These are phyloP conservation scores for Trichogramma dendrolimi DNA, from an alignment of 2,888 invertebrate species.

Conservation along the genomic window DNA sequence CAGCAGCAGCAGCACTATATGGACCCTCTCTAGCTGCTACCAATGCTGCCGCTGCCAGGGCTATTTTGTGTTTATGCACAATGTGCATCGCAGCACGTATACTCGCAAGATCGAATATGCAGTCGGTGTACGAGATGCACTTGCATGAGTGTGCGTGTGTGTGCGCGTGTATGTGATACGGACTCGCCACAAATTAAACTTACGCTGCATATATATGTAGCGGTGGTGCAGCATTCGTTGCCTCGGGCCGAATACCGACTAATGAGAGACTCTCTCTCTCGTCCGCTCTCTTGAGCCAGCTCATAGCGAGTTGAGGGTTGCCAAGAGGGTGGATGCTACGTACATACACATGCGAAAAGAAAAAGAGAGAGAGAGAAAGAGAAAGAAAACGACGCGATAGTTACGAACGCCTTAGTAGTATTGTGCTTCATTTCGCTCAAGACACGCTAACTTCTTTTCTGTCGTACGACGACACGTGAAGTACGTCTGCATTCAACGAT, in stretches of 20 bases:
- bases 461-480: no score
- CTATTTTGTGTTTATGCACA: no score
- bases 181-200: slow-evolving; percentile 48
- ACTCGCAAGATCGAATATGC: slow-evolving; percentile 26
- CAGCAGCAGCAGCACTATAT: no score
- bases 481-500: no score
- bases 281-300: no score
- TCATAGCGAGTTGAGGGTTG: slow-evolving; percentile 30
- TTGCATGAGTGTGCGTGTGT: background rate
- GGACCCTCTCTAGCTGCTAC: no score
- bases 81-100: background rate
- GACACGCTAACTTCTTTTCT: no score
- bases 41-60: no score
- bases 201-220: slow-evolving; percentile 33
- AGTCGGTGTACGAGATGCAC: slow-evolving; percentile 8
- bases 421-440: no score
- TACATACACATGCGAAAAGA: slow-evolving; percentile 3
- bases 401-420: background rate
- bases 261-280: slow-evolving; percentile 42
- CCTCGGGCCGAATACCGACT: slow-evolving; percentile 47
- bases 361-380: background rate
- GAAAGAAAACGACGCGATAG: background rate
- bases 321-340: slow-evolving; percentile 17
- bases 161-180: slow-evolving; percentile 37
- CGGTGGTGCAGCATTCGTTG: slow-evolving; percentile 31